Conservation (phyloP, 2,797 vertebrate species). For the Liparis tanakae region DNA sequence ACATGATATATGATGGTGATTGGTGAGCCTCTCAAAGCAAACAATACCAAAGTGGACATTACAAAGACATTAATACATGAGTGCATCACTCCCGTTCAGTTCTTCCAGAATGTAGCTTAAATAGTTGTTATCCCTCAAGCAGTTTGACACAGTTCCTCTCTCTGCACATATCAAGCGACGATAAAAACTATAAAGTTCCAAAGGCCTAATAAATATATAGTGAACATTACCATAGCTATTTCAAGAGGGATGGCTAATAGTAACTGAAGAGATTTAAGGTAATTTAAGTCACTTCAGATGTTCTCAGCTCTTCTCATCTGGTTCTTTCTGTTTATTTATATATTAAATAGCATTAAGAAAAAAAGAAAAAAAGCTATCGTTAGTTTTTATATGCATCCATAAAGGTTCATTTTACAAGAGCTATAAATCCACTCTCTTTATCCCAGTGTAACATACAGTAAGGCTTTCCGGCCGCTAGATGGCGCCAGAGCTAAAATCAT, state of each 20-base stretch:
- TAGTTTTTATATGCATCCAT: neutral
- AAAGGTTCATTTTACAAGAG: neutral
- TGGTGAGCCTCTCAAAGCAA: neutral
- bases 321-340: neutral
- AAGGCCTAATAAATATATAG: neutral
- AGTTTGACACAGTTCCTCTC: neutral
- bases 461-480: conserved; percentile 51
- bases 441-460: neutral
- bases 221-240: neutral
- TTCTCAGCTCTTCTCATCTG: no score
- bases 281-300: neutral
- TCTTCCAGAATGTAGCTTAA: neutral
- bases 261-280: no score
- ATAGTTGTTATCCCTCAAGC: neutral
- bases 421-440: neutral
- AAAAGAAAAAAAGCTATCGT: neutral
- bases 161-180: neutral
- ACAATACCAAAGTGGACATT: neutral
- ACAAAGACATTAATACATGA: neutral
- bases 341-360: neutral
- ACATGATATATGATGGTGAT: neutral
- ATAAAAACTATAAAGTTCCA: neutral
- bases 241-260: no score
- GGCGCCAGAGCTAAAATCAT: conserved; percentile 40
- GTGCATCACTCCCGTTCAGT: neutral